Base-by-base conservation (phyloP, 2,888 invertebrate genomes). In the Neoascia interrupta region DNA sequence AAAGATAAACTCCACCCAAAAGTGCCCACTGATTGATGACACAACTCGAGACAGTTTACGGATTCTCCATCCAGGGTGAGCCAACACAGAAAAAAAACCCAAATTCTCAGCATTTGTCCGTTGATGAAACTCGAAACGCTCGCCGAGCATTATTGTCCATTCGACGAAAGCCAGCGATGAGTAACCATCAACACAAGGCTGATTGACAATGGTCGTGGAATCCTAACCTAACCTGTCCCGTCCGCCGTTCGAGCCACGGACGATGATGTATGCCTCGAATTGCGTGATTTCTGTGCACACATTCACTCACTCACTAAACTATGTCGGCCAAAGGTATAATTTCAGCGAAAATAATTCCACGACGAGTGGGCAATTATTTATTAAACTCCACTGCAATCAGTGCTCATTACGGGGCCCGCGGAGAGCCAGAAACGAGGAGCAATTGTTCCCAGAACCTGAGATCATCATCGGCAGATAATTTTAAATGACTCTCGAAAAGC, bases 381-480 rank as follows among this genome's bases (percentile, higher is more conserved):
- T 79, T 73, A 79, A 79, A 73, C 79, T 73, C 68, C 79, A 73
- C 66, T 73, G 66, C 79, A 79, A 79, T 79, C 79, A 79, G 66
- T 79, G 73, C 73, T 79, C 79, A 79, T 79, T 79, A 79, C 79
- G 43, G 60, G 61, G 39, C 36, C 72, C 43, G 43, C 36, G 63
- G 16, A 13, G 53, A 26, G 61, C 21, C 41, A 43, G 51, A n/a
- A n/a, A n/a, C n/a, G 61, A 63, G 36, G 36, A 39, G 28, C 18
- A 28, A 68, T 79, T 73, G 79, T 79, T 79, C 79, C 73, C 79
- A 79, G 79, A 79, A 79, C 79, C 66, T 79, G 79, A 68, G 79
- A 79, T 79, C 79, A 79, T 79, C 79, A 79, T 73, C 28, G 54
- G 49, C 19, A 73, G 79, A 79, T 79, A 79, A 66, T 79, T 73